A percentile compares a stretch with the other conserved stretches of the same genome.
Evolutionary conservation across 2,888 invertebrate genomes (phyloP).

Genomic region (Bugula neritina): DNA sequence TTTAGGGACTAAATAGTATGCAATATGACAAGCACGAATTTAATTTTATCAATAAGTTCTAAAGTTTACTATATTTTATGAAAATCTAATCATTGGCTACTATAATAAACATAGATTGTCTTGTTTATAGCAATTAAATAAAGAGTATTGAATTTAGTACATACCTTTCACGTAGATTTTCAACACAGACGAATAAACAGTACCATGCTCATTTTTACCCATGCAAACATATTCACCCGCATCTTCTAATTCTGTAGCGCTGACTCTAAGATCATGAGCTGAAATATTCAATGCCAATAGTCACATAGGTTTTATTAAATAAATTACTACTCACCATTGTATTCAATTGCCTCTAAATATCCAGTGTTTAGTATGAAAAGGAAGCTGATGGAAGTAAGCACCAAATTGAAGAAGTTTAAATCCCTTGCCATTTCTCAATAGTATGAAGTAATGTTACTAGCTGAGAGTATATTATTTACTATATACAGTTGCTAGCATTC

Average conservation of each 20-base stretch:
- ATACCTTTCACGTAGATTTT: conserved; percentile 87
- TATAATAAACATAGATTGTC: too few relatives aligned
- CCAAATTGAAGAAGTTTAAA: too few relatives aligned
- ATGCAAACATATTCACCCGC: conserved; percentile 94
- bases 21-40: too few relatives aligned
- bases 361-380: background rate
- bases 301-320: background rate
- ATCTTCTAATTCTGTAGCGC: conserved; percentile 80
- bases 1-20: too few relatives aligned
- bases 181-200: conserved; percentile 80
- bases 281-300: background rate
- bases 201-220: conserved; percentile 85
- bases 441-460: too few relatives aligned
- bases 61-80: too few relatives aligned
- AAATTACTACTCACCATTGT: background rate
- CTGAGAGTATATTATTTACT: too few relatives aligned
- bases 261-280: conserved; percentile 78
- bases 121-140: too few relatives aligned
- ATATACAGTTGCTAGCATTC: too few relatives aligned
- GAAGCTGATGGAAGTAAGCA: background rate
- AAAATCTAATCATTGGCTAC: too few relatives aligned
- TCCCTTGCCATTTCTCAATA: too few relatives aligned
- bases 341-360: background rate
- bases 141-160: background rate
- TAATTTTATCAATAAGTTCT: too few relatives aligned